Base-by-base conservation (phyloP, 1,140 invertebrate genomes). In the Nylanderia fulva region DNA sequence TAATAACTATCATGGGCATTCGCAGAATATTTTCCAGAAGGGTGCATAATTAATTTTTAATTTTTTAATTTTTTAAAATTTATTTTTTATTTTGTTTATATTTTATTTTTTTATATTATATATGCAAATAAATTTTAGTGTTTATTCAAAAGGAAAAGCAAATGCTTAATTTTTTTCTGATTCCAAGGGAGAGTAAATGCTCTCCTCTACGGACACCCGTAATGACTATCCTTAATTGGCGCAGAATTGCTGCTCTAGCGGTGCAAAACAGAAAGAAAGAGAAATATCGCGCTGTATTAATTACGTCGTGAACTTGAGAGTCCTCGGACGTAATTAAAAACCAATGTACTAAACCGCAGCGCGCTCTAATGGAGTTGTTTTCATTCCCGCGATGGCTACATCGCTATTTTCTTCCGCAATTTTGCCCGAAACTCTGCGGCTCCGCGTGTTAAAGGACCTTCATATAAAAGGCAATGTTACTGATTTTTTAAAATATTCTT, bases 211-310 rank as follows among this genome's bases (percentile, higher is more conserved):
- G n/a, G n/a, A n/a, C n/a, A n/a, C n/a, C n/a, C n/a, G n/a, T 82
- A 82, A 82, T 45, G 77, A 72, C 77, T 36, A 52, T 6, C 66
- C 77, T 82, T 82, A 82, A 82, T 72, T 72, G 77, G 52, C 13
- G 29, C 36, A 85, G 27, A 83, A 66, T 85, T 60, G 48, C n/a
- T 33, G 18, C 27, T 52, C 13, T 29, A n/a, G n/a, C 15, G 48
- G 18, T 2, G 29, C n/a, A 5, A 69, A 21, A 60, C 29, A 33
- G 29, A 33, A 21, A 27, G 33, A 42, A 8, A 18, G 5, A 60
- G 64, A 52, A 8, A 54, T n/a, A 42, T 42, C 24, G 2, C 63
- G 48, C 13, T 66, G 11, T 64, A 71, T 52, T n/a, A n/a, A n/a
- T n/a, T n/a, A n/a, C n/a, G n/a, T n/a, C n/a, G n/a, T n/a, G n/a